phyloP scores from a whole-genome alignment of 2,888 invertebrate genomes.

The Andricus quercusramuli region DNA sequence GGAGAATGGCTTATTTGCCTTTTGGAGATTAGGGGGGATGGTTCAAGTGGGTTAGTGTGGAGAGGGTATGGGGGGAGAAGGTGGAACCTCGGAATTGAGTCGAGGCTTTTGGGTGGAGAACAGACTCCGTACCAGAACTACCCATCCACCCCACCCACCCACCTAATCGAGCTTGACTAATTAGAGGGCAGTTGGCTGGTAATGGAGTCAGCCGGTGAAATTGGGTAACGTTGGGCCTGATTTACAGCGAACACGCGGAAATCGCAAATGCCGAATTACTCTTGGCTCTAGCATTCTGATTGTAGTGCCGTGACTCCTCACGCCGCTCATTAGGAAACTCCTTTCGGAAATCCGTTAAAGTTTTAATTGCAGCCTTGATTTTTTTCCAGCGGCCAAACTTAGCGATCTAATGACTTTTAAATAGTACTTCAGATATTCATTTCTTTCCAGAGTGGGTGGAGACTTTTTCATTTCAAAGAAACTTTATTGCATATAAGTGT shows the following conservation, averaged over 20 bases:
- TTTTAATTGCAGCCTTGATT: conserved; percentile 28
- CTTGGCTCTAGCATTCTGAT: conserved; percentile 43
- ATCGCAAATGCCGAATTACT: conserved; percentile 48
- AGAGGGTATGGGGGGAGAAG: conserved; percentile 47
- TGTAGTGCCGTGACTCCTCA: conserved; percentile 28
- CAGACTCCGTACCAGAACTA: conserved; percentile 51
- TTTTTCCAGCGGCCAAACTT: background rate
- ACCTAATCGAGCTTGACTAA: conserved; percentile 75
- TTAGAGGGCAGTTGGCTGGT: conserved; percentile 73
- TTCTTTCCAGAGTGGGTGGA: background rate
- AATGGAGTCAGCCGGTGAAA: conserved; percentile 72
- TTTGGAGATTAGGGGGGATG: conserved; percentile 38
- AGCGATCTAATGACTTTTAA: conserved; percentile 9
- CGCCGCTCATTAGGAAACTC: conserved; percentile 33
- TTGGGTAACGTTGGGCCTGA: conserved; percentile 71
- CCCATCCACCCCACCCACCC: conserved; percentile 55
- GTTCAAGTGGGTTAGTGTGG: conserved; percentile 34
- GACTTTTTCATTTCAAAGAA: background rate
- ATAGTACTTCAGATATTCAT: background rate
- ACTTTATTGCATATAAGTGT: background rate
- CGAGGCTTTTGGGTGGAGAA: conserved; percentile 51
- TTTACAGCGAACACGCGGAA: conserved; percentile 65
- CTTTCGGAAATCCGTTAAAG: conserved; percentile 28
- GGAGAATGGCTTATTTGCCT: conserved; percentile 47
- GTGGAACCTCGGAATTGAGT: conserved; percentile 60